Evolutionary conservation across 2,888 invertebrate genomes (phyloP).

Genomic region (Alloplasta piceator): DNA sequence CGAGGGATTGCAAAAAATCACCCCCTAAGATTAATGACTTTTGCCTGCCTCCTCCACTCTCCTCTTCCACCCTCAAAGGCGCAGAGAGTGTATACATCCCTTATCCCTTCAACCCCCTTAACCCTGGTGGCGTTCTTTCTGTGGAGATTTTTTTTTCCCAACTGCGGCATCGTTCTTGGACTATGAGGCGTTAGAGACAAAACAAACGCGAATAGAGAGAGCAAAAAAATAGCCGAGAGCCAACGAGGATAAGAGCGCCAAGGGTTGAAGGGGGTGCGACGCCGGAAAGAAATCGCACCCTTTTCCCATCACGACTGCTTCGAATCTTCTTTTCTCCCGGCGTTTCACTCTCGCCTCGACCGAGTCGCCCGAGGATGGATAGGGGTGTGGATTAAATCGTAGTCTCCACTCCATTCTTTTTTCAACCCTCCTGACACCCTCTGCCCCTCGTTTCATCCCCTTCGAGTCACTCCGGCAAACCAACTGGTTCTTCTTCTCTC

Average conservation of each 20-base stretch:
- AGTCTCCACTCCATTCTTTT: conserved; percentile 42
- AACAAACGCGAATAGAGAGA: conserved; percentile 46
- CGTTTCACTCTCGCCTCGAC: conserved; percentile 27
- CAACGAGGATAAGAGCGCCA: conserved; percentile 1
- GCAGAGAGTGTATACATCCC: not conserved
- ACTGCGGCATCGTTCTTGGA: conserved; percentile 8
- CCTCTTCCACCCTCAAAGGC: not conserved
- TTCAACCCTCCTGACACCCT: conserved; percentile 27
- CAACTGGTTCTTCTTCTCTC: conserved; percentile 18
- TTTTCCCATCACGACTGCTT: conserved; percentile 17
- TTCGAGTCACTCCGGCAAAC: conserved; percentile 12
- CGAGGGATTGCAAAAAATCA: conserved; percentile 22
- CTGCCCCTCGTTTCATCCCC: conserved; percentile 38
- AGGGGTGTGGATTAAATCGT: conserved; percentile 63
- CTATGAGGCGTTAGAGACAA: conserved; percentile 51
- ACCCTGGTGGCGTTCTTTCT: not conserved
- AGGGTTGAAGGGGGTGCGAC: conserved; percentile 1
- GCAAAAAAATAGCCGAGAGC: conserved; percentile 10
- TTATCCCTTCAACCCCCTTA: conserved; percentile 9
- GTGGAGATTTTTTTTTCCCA: not conserved
- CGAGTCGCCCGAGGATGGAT: conserved; percentile 47
- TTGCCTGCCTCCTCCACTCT: conserved; percentile 27
- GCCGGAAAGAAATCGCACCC: conserved; percentile 55
- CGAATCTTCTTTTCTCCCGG: conserved; percentile 43
- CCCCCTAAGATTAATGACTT: conserved; percentile 52